phyloP scores from a whole-genome alignment of 1,140 invertebrate genomes.

The Ylistrum balloti region DNA sequence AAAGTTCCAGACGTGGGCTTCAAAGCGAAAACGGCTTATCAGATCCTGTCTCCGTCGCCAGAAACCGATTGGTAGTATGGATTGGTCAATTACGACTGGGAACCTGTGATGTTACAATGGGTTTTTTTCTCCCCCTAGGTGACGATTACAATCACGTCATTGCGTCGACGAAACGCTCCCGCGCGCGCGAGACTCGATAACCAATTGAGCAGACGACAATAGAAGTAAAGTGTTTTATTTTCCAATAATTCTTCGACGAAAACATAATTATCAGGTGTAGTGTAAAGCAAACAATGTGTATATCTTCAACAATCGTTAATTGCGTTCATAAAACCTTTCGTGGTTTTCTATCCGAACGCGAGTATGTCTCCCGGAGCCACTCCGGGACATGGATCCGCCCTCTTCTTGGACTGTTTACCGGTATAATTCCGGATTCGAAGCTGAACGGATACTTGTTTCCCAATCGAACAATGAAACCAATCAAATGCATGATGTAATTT shows the following conservation, averaged over 20 bases:
- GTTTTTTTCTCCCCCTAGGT: conserved; percentile 11
- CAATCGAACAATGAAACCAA: not conserved
- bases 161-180: conserved; percentile 18
- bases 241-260: conserved; percentile 5
- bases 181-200: conserved; percentile 36
- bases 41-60: not conserved
- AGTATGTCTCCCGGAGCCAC: not conserved
- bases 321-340: not conserved
- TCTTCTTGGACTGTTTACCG: not conserved
- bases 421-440: conserved; percentile 37
- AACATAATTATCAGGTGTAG: conserved; percentile 33
- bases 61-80: not conserved
- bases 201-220: conserved; percentile 37
- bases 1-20: not conserved
- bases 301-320: not conserved
- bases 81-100: conserved; percentile 17
- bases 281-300: not conserved
- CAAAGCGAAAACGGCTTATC: conserved; percentile 30
- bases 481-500: conserved; percentile 16
- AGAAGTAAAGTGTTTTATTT: conserved; percentile 29
- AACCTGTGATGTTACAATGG: conserved; percentile 13
- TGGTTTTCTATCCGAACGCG: not conserved
- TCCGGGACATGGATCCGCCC: conserved; percentile 7
- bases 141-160: conserved; percentile 33
- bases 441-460: conserved; percentile 2